Conservation (phyloP, 1,140 invertebrate genomes). For the Papilio polytes region DNA sequence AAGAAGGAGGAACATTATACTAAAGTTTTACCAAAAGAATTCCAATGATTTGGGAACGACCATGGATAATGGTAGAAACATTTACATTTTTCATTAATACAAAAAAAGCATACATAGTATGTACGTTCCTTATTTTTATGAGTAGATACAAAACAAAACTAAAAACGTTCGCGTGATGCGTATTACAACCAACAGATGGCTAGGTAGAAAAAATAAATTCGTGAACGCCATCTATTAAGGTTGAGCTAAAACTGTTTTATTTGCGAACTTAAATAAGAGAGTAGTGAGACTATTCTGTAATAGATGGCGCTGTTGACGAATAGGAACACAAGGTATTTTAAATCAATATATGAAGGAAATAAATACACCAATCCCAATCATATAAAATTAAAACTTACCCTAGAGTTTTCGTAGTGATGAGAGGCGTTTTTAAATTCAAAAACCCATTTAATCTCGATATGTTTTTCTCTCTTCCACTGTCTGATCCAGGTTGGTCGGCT, state of each 20-base stretch:
- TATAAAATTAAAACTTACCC: conserved; percentile 66
- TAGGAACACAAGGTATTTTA: too few species aligned
- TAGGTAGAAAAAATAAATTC: too few species aligned
- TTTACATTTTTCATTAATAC: too few species aligned
- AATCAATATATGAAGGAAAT: not conserved
- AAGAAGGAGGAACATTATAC: too few species aligned
- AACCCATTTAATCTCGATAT: conserved; percentile 87
- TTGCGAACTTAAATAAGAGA: not conserved
- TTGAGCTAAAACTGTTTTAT: not conserved
- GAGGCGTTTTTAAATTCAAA: conserved; percentile 90
- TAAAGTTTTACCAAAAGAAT: not conserved
- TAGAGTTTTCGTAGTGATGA: conserved; percentile 85
- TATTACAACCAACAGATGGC: too few species aligned
- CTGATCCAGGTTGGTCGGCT: conserved; percentile 59
- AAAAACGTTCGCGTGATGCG: too few species aligned
- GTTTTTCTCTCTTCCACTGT: conserved; percentile 71
- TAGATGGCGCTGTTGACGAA: not conserved
- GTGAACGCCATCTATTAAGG: not conserved
- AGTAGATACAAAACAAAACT: too few species aligned
- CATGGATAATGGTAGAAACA: too few species aligned
- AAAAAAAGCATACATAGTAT: too few species aligned
- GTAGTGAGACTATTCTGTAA: not conserved
- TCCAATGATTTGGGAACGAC: too few species aligned
- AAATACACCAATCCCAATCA: not conserved
- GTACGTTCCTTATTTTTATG: too few species aligned